Percentiles rank a stretch among this genome's conserved stretches.
These are phyloP conservation scores for Heteractis magnifica DNA, from an alignment of 92 coral and sea anemone genomes.

Conservation along the genomic window DNA sequence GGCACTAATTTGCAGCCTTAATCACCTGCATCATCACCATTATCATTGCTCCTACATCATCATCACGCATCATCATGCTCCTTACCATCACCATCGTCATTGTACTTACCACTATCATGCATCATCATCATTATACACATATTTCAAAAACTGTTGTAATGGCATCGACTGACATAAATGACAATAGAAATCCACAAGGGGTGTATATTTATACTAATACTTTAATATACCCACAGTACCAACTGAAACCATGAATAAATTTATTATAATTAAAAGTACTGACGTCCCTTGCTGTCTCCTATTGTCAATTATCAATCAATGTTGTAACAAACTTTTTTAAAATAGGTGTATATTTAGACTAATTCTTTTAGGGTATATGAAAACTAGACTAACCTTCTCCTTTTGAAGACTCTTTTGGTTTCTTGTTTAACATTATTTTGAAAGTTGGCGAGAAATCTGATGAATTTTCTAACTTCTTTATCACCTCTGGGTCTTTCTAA, in stretches of 20 bases:
- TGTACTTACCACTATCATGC: not conserved
- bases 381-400: conserved; percentile 9
- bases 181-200: no score
- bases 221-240: no score
- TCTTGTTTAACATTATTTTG: conserved; percentile 49
- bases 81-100: not conserved
- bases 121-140: not conserved
- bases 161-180: no score
- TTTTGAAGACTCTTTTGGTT: not conserved
- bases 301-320: no score
- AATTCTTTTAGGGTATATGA: not conserved
- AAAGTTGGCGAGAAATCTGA: conserved; percentile 60
- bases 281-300: no score
- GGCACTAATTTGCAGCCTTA: no score
- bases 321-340: no score
- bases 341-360: no score
- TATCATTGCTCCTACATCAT: not conserved
- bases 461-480: conserved; percentile 28
- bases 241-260: no score
- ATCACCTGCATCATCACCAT: not conserved
- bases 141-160: no score
- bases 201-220: no score
- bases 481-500: conserved; percentile 54
- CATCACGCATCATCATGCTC: not conserved
- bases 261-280: no score